A percentile compares a stretch with the other conserved stretches of the same genome.
Conservation (phyloP, 2,797 vertebrate genomes). For the Trachurus trachurus region DNA sequence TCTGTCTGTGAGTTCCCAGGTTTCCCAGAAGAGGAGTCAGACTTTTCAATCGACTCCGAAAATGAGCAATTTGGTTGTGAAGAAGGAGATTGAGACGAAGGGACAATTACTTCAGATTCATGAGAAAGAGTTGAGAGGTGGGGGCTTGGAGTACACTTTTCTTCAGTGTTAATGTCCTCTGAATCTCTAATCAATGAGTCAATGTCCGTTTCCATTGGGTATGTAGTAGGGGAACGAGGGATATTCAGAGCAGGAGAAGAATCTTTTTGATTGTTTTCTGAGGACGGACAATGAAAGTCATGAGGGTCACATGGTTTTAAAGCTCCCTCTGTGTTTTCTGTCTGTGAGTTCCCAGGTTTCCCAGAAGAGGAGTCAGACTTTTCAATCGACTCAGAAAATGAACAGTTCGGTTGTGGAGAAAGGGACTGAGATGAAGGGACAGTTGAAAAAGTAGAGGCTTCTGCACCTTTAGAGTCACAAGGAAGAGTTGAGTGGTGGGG, state of each 20-base stretch:
- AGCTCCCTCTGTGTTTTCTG: neutral
- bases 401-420: neutral
- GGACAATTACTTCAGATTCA: neutral
- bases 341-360: neutral
- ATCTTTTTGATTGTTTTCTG: constrained; percentile 19
- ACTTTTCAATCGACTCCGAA: neutral
- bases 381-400: neutral
- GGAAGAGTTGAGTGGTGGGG: neutral
- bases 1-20: neutral
- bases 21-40: too few relatives aligned
- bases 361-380: too few relatives aligned
- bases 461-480: constrained; percentile 2
- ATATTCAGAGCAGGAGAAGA: neutral
- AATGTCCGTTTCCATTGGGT: neutral
- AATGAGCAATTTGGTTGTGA: neutral
- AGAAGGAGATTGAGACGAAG: neutral
- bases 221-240: neutral
- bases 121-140: neutral
- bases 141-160: neutral
- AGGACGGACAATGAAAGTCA: neutral
- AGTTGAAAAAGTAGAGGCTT: neutral
- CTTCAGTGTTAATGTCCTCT: neutral
- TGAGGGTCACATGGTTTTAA: neutral
- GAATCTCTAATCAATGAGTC: neutral
- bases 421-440: neutral